Conservation (phyloP, 1,140 invertebrate genomes). For the Zaprionus gabonicus region DNA sequence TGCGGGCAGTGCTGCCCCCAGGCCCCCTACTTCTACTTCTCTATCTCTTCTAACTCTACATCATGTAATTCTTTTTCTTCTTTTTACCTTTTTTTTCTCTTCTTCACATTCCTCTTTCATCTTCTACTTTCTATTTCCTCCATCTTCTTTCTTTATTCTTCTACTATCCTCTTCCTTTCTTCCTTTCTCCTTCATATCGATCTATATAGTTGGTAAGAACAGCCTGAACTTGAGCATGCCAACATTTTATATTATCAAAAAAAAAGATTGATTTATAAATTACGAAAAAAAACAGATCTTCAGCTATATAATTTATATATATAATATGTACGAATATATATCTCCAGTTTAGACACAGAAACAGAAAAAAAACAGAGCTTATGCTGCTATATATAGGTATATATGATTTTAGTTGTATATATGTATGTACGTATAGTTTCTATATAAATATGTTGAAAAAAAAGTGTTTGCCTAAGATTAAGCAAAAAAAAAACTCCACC, state of each 20-base stretch:
- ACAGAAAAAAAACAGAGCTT: conserved; percentile 72
- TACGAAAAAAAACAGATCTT: conserved; percentile 63
- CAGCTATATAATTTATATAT: conserved; percentile 66
- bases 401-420: conserved; percentile 14
- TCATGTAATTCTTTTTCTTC: neutral
- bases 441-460: conserved; percentile 65
- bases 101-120: conserved; percentile 1
- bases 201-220: conserved; percentile 52
- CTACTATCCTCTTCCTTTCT: neutral
- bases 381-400: conserved; percentile 56
- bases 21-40: conserved; percentile 7
- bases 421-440: conserved; percentile 33
- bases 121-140: too few species aligned
- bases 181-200: neutral
- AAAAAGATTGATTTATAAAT: conserved; percentile 47
- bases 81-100: neutral
- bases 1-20: conserved; percentile 29
- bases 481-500: conserved; percentile 55
- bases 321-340: conserved; percentile 38
- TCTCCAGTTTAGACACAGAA: conserved; percentile 42
- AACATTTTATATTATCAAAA: conserved; percentile 74
- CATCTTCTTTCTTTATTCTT: neutral
- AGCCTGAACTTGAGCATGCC: conserved; percentile 57
- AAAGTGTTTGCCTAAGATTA: conserved; percentile 59
- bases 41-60: neutral